phyloP scores from a whole-genome alignment of 35 echinoderm and acorn worm species.

The Stichopus chloronotus region DNA sequence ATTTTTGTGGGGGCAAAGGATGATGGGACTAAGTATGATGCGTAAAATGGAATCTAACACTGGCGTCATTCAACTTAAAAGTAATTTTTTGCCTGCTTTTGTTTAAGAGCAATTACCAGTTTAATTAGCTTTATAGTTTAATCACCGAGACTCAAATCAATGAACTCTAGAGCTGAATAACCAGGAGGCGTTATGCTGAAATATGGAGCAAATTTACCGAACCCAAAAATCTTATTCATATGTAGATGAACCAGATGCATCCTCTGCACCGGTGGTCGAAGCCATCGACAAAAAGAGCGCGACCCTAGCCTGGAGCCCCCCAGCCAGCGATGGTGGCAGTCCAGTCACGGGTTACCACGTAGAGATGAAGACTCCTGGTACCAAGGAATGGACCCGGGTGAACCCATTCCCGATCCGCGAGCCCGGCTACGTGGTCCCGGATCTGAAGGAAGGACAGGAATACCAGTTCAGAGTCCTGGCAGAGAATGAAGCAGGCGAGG shows the following conservation, averaged over 20 bases:
- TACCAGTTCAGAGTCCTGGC: conserved; percentile 94
- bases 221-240: no score
- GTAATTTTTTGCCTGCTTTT: no score
- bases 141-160: no score
- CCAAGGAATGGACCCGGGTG: conserved; percentile 76
- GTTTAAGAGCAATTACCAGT: no score
- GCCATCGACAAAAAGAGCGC: conserved; percentile 74
- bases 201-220: no score
- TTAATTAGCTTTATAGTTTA: no score
- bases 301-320: conserved; percentile 73
- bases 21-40: no score
- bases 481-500: conserved; percentile 83
- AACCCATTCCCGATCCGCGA: conserved; percentile 75
- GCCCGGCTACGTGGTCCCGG: conserved; percentile 57
- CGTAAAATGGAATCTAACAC: no score
- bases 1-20: no score
- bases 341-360: conserved; percentile 89
- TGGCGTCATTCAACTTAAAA: no score
- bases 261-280: conserved; percentile 70
- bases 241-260: conserved; percentile 94
- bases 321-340: conserved; percentile 87
- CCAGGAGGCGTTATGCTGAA: no score
- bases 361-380: conserved; percentile 64
- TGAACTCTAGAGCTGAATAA: no score
- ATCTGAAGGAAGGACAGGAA: conserved; percentile 78